Percentiles rank a stretch among this genome's conserved stretches.
phyloP scores from a whole-genome alignment of 1,140 invertebrate genomes.

The Popillia japonica region DNA sequence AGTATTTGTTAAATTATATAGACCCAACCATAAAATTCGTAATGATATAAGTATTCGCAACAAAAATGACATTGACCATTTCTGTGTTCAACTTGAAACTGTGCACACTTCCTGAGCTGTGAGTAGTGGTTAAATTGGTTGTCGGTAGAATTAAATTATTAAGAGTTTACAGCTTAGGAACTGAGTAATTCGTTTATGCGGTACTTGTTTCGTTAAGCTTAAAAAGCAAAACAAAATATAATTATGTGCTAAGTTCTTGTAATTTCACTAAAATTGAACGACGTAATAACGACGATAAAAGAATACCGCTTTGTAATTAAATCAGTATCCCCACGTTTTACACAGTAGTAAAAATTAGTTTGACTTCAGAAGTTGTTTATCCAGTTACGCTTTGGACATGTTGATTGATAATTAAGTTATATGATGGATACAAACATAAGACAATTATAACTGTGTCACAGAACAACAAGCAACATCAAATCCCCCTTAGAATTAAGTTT shows the following conservation, averaged over 20 bases:
- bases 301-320: background rate
- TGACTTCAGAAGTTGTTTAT: too few species aligned
- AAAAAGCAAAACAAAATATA: constrained; percentile 19
- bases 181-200: background rate
- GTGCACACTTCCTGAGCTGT: background rate
- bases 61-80: background rate
- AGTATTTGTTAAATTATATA: background rate
- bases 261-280: background rate
- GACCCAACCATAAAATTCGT: background rate
- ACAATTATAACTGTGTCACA: too few species aligned
- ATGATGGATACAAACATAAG: too few species aligned
- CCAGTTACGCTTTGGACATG: too few species aligned
- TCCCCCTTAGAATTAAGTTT: too few species aligned
- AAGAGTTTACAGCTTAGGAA: background rate
- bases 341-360: too few species aligned
- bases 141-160: constrained; percentile 25
- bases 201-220: background rate
- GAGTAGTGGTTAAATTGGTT: constrained; percentile 9
- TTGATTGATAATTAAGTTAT: too few species aligned
- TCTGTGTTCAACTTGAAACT: background rate
- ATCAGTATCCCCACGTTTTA: too few species aligned
- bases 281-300: background rate
- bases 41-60: background rate
- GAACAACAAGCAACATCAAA: too few species aligned
- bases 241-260: constrained; percentile 20